Conservation (phyloP, 2,797 vertebrate species). For the Parauchenoglanis ngamensis region DNA sequence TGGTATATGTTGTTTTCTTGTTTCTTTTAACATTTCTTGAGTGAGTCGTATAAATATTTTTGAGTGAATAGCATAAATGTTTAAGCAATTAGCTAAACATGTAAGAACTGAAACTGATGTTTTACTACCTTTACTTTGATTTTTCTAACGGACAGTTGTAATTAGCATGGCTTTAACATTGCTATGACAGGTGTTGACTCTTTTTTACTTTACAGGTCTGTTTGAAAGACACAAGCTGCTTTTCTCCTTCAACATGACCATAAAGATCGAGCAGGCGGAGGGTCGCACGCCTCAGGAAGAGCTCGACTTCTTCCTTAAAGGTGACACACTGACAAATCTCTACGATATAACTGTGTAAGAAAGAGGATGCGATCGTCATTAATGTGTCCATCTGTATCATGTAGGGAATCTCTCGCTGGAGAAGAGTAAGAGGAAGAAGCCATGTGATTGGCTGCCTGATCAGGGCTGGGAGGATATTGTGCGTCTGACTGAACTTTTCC, state of each 20-base stretch:
- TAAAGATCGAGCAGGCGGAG: slow-evolving; percentile 92
- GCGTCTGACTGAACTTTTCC: slow-evolving; percentile 82
- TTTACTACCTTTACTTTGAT: background rate
- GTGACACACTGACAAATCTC: slow-evolving; percentile 65
- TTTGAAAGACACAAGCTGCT: slow-evolving; percentile 96
- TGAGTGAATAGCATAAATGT: background rate
- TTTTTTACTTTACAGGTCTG: slow-evolving; percentile 75
- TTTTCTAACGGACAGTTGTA: background rate
- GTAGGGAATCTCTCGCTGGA: slow-evolving; percentile 93
- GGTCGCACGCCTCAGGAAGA: slow-evolving; percentile 86
- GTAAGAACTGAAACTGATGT: background rate
- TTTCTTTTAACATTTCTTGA: background rate
- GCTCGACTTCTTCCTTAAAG: slow-evolving; percentile 95
- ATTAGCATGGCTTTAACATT: background rate
- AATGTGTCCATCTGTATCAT: background rate
- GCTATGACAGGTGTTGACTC: background rate
- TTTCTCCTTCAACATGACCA: slow-evolving; percentile 92
- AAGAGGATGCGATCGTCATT: background rate
- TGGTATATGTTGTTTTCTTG: background rate
- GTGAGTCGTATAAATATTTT: too few species aligned
- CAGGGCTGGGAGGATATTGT: slow-evolving; percentile 95
- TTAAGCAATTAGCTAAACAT: background rate
- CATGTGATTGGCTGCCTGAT: slow-evolving; percentile 85
- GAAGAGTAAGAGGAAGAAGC: slow-evolving; percentile 84
- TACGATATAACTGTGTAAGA: background rate